Evolutionary conservation across 2,888 invertebrate species (phyloP), one percentile per base, ranked within the genome.

Genomic region (Bruchidius siliquastri): DNA sequence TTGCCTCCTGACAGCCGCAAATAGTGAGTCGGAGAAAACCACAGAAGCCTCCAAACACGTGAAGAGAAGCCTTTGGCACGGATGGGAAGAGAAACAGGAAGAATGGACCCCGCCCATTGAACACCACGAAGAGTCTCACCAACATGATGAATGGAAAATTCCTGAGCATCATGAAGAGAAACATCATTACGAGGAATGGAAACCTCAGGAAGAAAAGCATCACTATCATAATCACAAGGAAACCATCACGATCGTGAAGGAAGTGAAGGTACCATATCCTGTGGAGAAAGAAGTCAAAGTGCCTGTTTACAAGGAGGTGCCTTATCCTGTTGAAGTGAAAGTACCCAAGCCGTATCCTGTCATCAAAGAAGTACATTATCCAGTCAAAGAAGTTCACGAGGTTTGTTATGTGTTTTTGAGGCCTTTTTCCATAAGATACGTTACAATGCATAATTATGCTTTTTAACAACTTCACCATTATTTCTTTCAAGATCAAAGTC

Each of bases 291-390:
- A 88, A 85, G 91, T 92, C 82, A 92, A 91, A 82, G 90, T 91
- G 83, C 92, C 92, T 78, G 92, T 93, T 13, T 92, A 93, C 22
- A 74, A 74, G 69, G 73, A 72, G 26, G 73, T 76, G 21, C 76
- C 74, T 20, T 70, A 72, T 72, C 73, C 76, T 85, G 93, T 93
- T 30, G 91, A 90, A 84, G 92, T 92, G 0, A 93, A 92, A 81
- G 90, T 94, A 8, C 92, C 92, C 79, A 93, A 92, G 85, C 93
- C 92, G 77, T 93, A 92, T 87, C 93, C 93, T 68, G 91, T 94
- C 10, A 87, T 88, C 79, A 90, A 89, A 79, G 91, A 92, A 80
- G 90, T 94, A 73, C 92, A 90, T 72, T 89, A 90, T 72, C 92
- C 92, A 78, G 92, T 93, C 68, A 74, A 73, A 71, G 73, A 74